Evolutionary conservation across 2,797 vertebrate species (phyloP).

Genomic region (Varecia variegata): DNA sequence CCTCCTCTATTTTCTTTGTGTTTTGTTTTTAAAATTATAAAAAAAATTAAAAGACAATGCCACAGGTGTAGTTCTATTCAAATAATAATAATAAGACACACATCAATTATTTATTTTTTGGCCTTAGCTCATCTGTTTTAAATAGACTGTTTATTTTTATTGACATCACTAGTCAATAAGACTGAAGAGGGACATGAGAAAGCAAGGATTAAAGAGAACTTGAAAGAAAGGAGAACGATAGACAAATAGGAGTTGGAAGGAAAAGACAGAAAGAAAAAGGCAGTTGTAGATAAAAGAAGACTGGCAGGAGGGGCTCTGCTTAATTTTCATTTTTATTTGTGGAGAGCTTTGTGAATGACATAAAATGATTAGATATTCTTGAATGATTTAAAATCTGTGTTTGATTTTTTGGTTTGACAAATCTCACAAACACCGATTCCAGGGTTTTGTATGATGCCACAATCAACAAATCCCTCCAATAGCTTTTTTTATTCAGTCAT

Average conservation of each 20-base stretch:
- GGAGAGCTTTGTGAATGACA: conserved; percentile 33
- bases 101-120: neutral
- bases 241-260: conserved; percentile 32
- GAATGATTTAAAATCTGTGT: conserved; percentile 52
- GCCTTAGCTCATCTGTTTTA: conserved; percentile 42
- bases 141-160: conserved; percentile 64
- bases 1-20: conserved; percentile 21
- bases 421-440: conserved; percentile 58
- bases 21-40: conserved; percentile 45
- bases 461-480: conserved; percentile 37
- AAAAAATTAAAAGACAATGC: neutral
- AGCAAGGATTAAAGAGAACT: conserved; percentile 47
- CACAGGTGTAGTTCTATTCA: conserved; percentile 46
- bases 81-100: neutral
- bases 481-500: conserved; percentile 6
- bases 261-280: neutral
- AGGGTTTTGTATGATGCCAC: conserved; percentile 58
- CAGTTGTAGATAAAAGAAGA: conserved; percentile 11
- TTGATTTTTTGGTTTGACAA: conserved; percentile 58
- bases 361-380: conserved; percentile 50
- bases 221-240: conserved; percentile 46
- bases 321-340: conserved; percentile 58
- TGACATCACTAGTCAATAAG: conserved; percentile 43
- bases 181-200: conserved; percentile 33
- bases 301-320: neutral